Percentiles rank a stretch among this genome's conserved stretches.
phyloP scores from a whole-genome alignment of 2,797 vertebrate species.

The Tarsius wallacei region DNA sequence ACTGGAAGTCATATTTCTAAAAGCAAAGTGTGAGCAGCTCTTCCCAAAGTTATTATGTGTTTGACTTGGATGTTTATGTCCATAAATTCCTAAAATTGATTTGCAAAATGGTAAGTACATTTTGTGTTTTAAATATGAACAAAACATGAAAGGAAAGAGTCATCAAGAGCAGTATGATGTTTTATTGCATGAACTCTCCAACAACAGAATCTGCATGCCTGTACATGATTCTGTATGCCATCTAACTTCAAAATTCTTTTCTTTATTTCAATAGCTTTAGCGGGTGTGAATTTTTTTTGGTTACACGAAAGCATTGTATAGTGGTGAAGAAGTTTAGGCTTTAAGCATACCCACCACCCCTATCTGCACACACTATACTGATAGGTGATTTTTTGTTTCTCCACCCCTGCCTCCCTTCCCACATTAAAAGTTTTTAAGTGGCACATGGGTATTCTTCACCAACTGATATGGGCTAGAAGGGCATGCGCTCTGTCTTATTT shows the following conservation, averaged over 20 bases:
- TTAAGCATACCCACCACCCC: too few species aligned
- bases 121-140: conserved; percentile 39
- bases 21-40: neutral
- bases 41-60: conserved; percentile 3
- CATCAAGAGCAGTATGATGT: neutral
- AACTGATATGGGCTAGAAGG: neutral
- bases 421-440: neutral
- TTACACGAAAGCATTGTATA: too few species aligned
- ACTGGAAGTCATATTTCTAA: neutral
- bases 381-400: too few species aligned
- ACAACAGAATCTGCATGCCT: neutral
- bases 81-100: neutral
- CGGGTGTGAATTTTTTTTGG: too few species aligned
- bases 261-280: too few species aligned
- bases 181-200: conserved; percentile 22
- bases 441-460: neutral
- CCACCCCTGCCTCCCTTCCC: too few species aligned
- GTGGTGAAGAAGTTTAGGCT: too few species aligned
- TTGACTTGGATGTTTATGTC: conserved; percentile 50
- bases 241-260: neutral
- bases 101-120: conserved; percentile 52
- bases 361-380: too few species aligned
- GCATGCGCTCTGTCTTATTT: neutral
- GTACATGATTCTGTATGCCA: neutral
- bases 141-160: conserved; percentile 39